Conservation (phyloP, 2,797 vertebrate genomes). For the Lagorchestes hirsutus region DNA sequence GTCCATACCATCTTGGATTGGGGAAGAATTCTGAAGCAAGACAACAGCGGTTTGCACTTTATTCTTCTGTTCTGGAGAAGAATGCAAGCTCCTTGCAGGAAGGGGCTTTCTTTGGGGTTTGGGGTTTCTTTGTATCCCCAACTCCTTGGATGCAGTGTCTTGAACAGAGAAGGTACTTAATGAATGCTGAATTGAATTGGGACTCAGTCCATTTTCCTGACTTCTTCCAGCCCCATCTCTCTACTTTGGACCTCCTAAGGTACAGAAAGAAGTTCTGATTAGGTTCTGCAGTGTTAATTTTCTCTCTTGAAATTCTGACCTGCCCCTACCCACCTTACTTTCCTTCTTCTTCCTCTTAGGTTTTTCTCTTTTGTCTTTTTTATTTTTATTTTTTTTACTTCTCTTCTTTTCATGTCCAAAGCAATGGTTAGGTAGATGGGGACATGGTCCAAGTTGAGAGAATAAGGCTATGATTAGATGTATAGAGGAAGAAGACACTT, state of each 20-base stretch:
- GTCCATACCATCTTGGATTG: neutral
- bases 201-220: neutral
- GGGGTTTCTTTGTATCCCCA: neutral
- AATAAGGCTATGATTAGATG: neutral
- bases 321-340: neutral
- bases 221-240: neutral
- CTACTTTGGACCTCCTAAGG: neutral
- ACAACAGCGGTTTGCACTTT: neutral
- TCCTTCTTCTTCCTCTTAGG: neutral
- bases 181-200: neutral
- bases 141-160: neutral
- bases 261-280: neutral
- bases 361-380: neutral
- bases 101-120: neutral
- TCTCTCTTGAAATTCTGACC: neutral
- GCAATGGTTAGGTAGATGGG: neutral
- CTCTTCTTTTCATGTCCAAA: neutral
- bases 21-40: neutral
- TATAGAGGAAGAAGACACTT: neutral
- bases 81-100: too few species aligned
- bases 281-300: neutral
- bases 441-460: neutral
- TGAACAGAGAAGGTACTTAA: neutral
- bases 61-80: neutral
- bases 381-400: too few species aligned